phyloP scores from a whole-genome alignment of 2,888 invertebrate species.

The Trachelus iudaicus region DNA sequence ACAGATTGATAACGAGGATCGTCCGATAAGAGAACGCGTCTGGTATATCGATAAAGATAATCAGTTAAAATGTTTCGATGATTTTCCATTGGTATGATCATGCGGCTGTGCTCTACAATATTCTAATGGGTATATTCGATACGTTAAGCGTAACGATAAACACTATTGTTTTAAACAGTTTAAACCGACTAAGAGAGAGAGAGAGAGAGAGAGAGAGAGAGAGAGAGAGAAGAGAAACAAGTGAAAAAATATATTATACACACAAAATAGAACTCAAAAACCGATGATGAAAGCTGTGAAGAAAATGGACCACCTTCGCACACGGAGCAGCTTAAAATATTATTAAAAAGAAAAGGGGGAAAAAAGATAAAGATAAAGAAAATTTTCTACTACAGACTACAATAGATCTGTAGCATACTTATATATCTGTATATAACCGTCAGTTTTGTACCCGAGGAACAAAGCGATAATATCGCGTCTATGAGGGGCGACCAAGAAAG shows the following conservation, averaged over 20 bases:
- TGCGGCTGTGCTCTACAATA: slow-evolving; percentile 8
- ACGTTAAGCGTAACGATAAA: slow-evolving; percentile 19
- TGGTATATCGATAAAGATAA: too few relatives aligned
- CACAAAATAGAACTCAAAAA: slow-evolving; percentile 19
- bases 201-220: not conserved
- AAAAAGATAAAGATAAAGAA: not conserved
- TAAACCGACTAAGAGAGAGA: slow-evolving; percentile 4
- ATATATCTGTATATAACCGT: slow-evolving; percentile 8
- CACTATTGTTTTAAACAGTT: not conserved
- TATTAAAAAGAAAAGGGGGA: not conserved
- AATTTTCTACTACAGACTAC: not conserved
- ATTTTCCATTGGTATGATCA: not conserved
- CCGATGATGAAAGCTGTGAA: slow-evolving; percentile 52
- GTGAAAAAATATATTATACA: slow-evolving; percentile 2
- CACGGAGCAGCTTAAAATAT: slow-evolving; percentile 30
- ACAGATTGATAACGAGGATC: too few relatives aligned
- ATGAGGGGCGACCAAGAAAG: not conserved
- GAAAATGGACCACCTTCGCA: slow-evolving; percentile 54
- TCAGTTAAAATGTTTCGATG: too few relatives aligned
- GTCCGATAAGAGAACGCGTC: too few relatives aligned
- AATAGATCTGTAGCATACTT: not conserved
- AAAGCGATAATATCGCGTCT: too few relatives aligned
- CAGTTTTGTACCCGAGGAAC: slow-evolving; percentile 1
- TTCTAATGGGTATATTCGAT: slow-evolving; percentile 30
- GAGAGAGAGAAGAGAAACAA: too few relatives aligned